phyloP scores from a whole-genome alignment of 2,888 invertebrate species.

The Lamproptera curius region DNA sequence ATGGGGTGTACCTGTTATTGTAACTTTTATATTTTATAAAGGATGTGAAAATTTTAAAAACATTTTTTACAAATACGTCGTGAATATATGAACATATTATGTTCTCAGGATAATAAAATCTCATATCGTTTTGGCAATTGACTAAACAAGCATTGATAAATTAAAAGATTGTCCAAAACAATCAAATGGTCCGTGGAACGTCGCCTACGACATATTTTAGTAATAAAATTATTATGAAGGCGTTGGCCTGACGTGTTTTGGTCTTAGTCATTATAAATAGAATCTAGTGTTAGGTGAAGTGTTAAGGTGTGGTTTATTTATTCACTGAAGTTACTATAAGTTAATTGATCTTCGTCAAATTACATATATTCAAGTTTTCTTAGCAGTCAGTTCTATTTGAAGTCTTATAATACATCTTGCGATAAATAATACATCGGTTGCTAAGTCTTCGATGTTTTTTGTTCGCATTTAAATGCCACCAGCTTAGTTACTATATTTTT shows the following conservation, averaged over 20 bases:
- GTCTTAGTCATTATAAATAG: neutral
- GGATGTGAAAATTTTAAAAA: no score
- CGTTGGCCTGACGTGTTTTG: neutral
- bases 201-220: conserved; percentile 17
- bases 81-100: no score
- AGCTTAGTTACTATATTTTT: no score
- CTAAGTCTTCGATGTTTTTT: no score
- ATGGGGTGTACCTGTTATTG: no score
- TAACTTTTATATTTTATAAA: no score
- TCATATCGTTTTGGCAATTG: conserved; percentile 10
- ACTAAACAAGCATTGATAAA: conserved; percentile 14
- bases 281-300: conserved; percentile 2
- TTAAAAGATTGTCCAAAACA: conserved; percentile 4
- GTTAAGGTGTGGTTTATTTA: neutral
- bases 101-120: neutral
- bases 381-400: no score
- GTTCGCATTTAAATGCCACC: no score
- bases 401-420: no score
- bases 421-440: no score
- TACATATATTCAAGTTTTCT: neutral
- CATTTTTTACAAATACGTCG: no score
- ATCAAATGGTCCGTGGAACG: neutral
- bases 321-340: neutral
- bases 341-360: no score
- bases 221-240: conserved; percentile 12